phyloP scores from a whole-genome alignment of 2,888 invertebrate species.

The Scelioninae gen. 1 region DNA sequence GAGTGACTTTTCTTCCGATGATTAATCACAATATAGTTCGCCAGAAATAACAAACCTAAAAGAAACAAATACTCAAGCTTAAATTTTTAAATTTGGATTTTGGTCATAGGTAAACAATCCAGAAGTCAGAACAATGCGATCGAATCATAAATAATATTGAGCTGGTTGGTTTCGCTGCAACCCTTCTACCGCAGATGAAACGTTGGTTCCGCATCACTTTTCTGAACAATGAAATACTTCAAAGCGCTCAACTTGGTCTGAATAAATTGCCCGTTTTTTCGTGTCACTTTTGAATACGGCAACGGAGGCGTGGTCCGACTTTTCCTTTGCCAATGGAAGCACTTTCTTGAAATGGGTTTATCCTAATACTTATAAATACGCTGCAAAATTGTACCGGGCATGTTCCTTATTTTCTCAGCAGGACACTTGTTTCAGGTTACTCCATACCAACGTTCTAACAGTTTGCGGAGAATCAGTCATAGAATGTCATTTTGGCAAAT shows the following conservation, averaged over 20 bases:
- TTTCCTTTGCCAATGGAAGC: slow-evolving; percentile 42
- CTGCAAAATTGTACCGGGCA: slow-evolving; percentile 49
- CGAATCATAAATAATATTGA: slow-evolving; percentile 52
- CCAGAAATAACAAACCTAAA: slow-evolving; percentile 2
- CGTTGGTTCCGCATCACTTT: slow-evolving; percentile 44
- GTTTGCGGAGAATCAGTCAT: slow-evolving; percentile 15
- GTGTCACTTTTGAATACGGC: no score
- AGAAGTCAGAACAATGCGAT: slow-evolving; percentile 48
- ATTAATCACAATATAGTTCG: slow-evolving; percentile 37
- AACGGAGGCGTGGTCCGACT: no score
- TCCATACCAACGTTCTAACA: slow-evolving; percentile 22
- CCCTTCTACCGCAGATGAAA: slow-evolving; percentile 24
- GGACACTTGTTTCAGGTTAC: slow-evolving; percentile 18
- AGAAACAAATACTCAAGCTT: slow-evolving; percentile 24
- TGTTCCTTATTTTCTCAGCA: slow-evolving; percentile 42
- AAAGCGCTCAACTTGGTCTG: slow-evolving; percentile 1
- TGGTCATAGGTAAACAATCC: slow-evolving; percentile 31
- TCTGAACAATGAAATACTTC: slow-evolving; percentile 29
- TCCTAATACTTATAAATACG: slow-evolving; percentile 64
- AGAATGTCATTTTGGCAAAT: slow-evolving; percentile 26
- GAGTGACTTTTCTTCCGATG: slow-evolving; percentile 5
- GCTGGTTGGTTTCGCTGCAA: slow-evolving; percentile 51
- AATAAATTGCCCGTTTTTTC: no score
- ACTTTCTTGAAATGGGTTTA: slow-evolving; percentile 59
- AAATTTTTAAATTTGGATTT: slow-evolving; percentile 32